phyloP scores from a whole-genome alignment of 2,888 invertebrate species.

The Sminthurinus aureus region DNA sequence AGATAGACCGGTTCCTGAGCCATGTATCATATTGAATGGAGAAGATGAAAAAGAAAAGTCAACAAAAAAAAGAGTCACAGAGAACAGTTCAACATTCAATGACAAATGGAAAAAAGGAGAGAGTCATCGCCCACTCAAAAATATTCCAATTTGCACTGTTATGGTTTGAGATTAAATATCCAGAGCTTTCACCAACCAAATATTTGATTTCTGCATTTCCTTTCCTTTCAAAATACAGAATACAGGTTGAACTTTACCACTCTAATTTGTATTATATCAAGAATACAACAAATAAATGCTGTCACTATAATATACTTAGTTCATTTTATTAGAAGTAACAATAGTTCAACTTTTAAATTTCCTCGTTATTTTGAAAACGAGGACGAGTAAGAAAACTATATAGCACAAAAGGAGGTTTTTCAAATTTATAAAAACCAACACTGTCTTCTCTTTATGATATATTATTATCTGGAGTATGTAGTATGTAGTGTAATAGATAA shows the following conservation, averaged over 20 bases:
- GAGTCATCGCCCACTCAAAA: neutral
- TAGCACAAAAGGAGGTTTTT: neutral
- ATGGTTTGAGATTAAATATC: neutral
- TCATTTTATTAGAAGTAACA: neutral
- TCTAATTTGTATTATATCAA: neutral
- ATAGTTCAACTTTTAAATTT: neutral
- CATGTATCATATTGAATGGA: too few species aligned
- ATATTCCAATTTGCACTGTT: neutral
- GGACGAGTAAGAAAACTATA: neutral
- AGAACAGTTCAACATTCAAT: neutral
- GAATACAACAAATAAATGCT: neutral
- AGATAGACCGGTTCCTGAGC: neutral
- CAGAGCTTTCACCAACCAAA: neutral
- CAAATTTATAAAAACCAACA: neutral
- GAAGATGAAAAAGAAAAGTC: too few species aligned
- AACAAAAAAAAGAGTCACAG: neutral
- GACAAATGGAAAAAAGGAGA: neutral
- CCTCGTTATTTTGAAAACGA: neutral
- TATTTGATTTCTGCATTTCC: neutral
- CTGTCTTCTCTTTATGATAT: too few species aligned
- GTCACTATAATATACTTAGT: neutral
- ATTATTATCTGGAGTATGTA: too few species aligned
- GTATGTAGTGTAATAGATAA: too few species aligned
- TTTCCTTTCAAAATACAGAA: neutral
- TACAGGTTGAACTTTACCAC: neutral